Conservation (phyloP, 2,113 vertebrate species). For the Pseudolaguvia tuberculata region DNA sequence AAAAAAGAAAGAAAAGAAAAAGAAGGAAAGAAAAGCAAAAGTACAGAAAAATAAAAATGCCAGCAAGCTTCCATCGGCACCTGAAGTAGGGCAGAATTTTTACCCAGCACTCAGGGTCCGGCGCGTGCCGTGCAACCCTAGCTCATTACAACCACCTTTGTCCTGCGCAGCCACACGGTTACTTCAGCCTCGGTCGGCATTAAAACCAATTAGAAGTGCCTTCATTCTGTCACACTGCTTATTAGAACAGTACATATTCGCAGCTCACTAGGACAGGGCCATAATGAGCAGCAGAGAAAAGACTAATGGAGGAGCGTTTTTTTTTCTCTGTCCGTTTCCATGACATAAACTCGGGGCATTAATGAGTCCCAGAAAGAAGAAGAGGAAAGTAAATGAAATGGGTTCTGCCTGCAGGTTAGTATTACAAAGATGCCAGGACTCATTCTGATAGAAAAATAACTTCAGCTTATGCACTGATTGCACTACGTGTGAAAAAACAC, state of each 20-base stretch:
- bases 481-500: slow-evolving; percentile 1
- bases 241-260: slow-evolving; percentile 71
- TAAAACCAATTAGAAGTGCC: slow-evolving; percentile 60
- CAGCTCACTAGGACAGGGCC: slow-evolving; percentile 61
- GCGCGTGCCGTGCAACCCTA: slow-evolving; percentile 27
- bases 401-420: slow-evolving; percentile 33
- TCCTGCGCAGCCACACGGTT: slow-evolving; percentile 55
- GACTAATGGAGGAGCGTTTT: slow-evolving; percentile 43
- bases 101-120: slow-evolving; percentile 6
- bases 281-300: slow-evolving; percentile 66
- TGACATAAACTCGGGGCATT: slow-evolving; percentile 61
- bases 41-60: slow-evolving; percentile 23
- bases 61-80: slow-evolving; percentile 27
- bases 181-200: slow-evolving; percentile 54
- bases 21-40: background rate
- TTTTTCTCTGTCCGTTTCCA: slow-evolving; percentile 52
- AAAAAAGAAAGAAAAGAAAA: slow-evolving; percentile 17
- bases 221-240: slow-evolving; percentile 63
- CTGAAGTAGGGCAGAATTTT: slow-evolving; percentile 5
- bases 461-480: slow-evolving; percentile 2
- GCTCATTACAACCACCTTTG: slow-evolving; percentile 58
- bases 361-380: slow-evolving; percentile 49
- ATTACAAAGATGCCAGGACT: background rate
- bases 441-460: background rate
- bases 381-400: slow-evolving; percentile 39